phyloP scores from a whole-genome alignment of 2,113 vertebrate species.

The Alectura lathami region DNA sequence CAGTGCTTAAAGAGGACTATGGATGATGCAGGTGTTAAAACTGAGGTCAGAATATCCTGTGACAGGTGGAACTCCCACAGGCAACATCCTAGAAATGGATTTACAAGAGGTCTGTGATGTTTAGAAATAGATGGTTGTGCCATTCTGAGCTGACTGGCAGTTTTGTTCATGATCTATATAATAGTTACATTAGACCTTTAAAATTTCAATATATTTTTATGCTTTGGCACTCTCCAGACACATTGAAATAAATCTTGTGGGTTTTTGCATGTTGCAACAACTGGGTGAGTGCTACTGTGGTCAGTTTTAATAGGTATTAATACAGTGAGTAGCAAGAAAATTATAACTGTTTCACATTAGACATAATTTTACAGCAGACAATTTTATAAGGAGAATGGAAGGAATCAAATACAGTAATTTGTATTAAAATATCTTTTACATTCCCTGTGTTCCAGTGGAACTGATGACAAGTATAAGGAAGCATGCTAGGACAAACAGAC shows the following conservation, averaged over 20 bases:
- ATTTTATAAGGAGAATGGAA: slow-evolving; percentile 70
- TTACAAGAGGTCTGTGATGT: not conserved
- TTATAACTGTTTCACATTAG: slow-evolving; percentile 65
- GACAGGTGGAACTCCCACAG: not conserved
- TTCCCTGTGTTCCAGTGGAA: slow-evolving; percentile 57
- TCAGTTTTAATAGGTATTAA: slow-evolving; percentile 63
- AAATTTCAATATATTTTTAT: not conserved
- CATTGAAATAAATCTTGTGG: slow-evolving; percentile 30
- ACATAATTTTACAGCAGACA: slow-evolving; percentile 54
- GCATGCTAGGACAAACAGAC: slow-evolving; percentile 64
- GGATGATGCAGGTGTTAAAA: not conserved
- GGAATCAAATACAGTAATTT: slow-evolving; percentile 54
- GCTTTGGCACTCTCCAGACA: not conserved
- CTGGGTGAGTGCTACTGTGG: not conserved
- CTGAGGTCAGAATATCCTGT: not conserved
- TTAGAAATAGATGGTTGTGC: not conserved
- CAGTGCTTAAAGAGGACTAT: not conserved
- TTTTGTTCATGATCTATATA: not conserved
- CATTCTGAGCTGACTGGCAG: not conserved
- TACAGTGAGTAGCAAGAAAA: slow-evolving; percentile 50
- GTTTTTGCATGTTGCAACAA: slow-evolving; percentile 31
- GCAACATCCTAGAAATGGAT: not conserved
- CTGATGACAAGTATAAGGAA: slow-evolving; percentile 63
- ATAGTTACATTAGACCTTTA: not conserved
- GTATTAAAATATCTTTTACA: slow-evolving; percentile 70